A percentile compares a stretch with the other conserved stretches of the same genome.
Conservation (phyloP, 2,113 vertebrate species). For the Chaetops frenatus region DNA sequence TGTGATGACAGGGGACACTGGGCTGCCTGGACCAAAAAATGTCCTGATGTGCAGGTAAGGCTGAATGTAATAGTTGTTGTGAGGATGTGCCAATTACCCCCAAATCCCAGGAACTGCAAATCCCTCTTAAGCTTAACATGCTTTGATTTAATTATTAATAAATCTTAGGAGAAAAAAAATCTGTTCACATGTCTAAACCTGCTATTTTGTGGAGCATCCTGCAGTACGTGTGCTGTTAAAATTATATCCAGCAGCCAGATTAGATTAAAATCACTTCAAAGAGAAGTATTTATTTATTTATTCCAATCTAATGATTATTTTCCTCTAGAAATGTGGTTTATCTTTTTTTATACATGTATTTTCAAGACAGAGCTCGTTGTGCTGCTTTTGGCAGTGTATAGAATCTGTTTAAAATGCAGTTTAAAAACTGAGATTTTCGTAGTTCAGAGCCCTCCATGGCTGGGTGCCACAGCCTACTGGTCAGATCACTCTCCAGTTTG, state of each 20-base stretch:
- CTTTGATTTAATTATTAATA: constrained; percentile 49
- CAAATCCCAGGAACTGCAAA: neutral
- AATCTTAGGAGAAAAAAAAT: neutral
- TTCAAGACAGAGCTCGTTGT: neutral
- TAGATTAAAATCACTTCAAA: constrained; percentile 48
- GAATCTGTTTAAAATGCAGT: neutral
- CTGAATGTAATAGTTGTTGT: rapidly evolving
- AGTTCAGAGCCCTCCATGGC: neutral
- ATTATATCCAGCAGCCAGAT: constrained; percentile 42
- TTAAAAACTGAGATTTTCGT: neutral
- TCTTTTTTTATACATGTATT: neutral
- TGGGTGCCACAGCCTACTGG: neutral
- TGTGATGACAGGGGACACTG: neutral
- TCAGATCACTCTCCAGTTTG: neutral
- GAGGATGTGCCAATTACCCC: neutral
- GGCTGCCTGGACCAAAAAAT: neutral
- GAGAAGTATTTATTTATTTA: constrained; percentile 38
- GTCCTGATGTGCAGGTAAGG: neutral
- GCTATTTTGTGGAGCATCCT: neutral
- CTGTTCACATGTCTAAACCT: constrained; percentile 19
- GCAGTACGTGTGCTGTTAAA: neutral
- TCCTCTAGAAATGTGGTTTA: neutral
- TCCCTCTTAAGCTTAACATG: neutral
- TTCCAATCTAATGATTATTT: constrained; percentile 17
- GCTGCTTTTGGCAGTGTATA: neutral